Evolutionary conservation across 1,140 invertebrate species (phyloP), one percentile per base, ranked within the genome.

Genomic region (Brachionus paranguensis): DNA sequence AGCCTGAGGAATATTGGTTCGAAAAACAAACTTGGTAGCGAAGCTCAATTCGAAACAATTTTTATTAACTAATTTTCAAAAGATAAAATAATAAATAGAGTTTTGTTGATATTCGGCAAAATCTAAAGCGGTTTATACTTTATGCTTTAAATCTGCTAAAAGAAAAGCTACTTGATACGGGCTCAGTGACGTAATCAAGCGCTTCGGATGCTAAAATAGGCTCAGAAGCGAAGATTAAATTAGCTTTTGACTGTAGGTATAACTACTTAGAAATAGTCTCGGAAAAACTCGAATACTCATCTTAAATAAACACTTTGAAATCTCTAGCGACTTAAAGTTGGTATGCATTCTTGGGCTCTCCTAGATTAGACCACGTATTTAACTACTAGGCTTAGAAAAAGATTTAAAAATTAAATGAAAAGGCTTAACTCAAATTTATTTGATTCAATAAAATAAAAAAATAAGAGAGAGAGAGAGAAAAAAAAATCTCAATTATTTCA

Each of bases 401-500:
- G 37, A 72, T 72, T 41, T 41, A 72, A 41, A 43, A 60, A 60
- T 60, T 60, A 60, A 60, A 60, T 60, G 53, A 60, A 60, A 60
- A 60, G 53, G 53, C 53, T 60, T 60, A 60, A 20, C 53, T 60
- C 53, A 60, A 60, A 60, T 60, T 60, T 60, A 60, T 60, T 60
- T 60, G 53, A 60, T 60, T 60, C 53, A 60, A 60, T 60, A 60
- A 60, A 60, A 60, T 20, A 24, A 20, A 55, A 55, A 55, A 60
- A 60, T 11, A 11, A 24, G 10, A 20, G 20, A 60, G 53, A 60
- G 20, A 60, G 17, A 17, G 17, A 55, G 50, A 55, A 17, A 55
- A 20, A 41, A 72, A 72, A 72, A 72, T 72, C 68, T 72, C 68
- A 72, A 72, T 72, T 72, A 72, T 72, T 72, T 72, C 68, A 72